Evolutionary conservation across 1,140 invertebrate genomes (phyloP), one percentile per base, ranked within the genome.

Genomic region (Drosophila persimilis): DNA sequence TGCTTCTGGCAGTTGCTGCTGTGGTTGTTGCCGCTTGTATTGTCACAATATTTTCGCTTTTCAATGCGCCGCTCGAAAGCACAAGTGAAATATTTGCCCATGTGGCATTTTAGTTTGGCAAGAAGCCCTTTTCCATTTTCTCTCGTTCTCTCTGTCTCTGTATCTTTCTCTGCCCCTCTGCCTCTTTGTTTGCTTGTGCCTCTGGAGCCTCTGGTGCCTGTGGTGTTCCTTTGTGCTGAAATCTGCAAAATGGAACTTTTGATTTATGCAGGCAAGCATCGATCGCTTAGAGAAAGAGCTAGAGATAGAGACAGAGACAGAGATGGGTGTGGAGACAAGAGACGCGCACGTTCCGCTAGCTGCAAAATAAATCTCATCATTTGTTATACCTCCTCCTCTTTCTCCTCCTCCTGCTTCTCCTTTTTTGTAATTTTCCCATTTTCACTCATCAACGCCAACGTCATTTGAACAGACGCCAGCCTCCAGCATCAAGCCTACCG

Each of bases 11-110:
- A 46, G 69, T 66, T 60, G 50, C 39, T 63, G 56, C 31, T 79
- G 58, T 39, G 56, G 64, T 56, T 75, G 67, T 29, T 73, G 66
- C 48, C 59, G 71, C 47, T 62, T 58, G 60, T 85, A 84, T 86
- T 86, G 81, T 88, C 83, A 86, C 83, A 88, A 88, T 88, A 88
- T 88, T 88, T 88, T 88, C 83, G 83, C 83, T 88, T 88, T 88
- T 88, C 83, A 86, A 81, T 88, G 83, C 66, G 74, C 66, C 73
- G 59, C 81, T 86, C 77, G 81, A 86, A 80, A 88, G 81, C 81
- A 81, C 77, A 85, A 85, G 81, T 85, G 81, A 85, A 85, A 81
- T 81, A 86, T 88, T 81, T 85, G 81, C 73, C 69, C 80, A 86
- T 86, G 81, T 88, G 77, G 81, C 81, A 75, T 81, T 74, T 86